Conservation (phyloP, 2,797 vertebrate genomes). For the Myotis pilosus region DNA sequence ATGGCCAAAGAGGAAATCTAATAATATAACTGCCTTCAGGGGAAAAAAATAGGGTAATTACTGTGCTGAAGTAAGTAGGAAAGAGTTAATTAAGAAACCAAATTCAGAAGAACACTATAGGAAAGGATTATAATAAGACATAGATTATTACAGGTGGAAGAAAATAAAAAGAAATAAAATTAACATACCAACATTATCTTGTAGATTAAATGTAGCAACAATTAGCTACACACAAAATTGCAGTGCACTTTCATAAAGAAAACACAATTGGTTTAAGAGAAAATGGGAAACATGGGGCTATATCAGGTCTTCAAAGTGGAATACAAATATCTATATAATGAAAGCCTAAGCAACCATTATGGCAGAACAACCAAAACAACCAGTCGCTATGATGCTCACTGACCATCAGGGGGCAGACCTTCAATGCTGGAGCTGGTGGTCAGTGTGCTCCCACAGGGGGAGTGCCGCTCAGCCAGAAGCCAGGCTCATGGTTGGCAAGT, state of each 20-base stretch:
- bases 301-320: neutral
- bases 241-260: neutral
- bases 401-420: too few relatives aligned
- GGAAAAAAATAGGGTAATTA: neutral
- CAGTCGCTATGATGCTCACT: too few relatives aligned
- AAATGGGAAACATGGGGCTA: neutral
- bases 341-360: too few relatives aligned
- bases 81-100: neutral
- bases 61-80: neutral
- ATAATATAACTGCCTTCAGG: neutral
- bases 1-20: neutral
- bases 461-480: too few relatives aligned
- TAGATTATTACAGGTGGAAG: neutral
- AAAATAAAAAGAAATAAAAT: constrained; percentile 17
- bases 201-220: neutral
- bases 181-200: neutral
- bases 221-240: neutral
- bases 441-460: too few relatives aligned
- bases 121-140: neutral
- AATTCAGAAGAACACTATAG: neutral
- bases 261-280: neutral
- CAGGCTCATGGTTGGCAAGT: too few relatives aligned
- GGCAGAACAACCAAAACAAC: too few relatives aligned
- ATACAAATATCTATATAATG: neutral
- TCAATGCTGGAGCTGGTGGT: too few relatives aligned